Base-by-base conservation (phyloP, 2,888 invertebrate genomes). In the Leucozona laternaria region DNA sequence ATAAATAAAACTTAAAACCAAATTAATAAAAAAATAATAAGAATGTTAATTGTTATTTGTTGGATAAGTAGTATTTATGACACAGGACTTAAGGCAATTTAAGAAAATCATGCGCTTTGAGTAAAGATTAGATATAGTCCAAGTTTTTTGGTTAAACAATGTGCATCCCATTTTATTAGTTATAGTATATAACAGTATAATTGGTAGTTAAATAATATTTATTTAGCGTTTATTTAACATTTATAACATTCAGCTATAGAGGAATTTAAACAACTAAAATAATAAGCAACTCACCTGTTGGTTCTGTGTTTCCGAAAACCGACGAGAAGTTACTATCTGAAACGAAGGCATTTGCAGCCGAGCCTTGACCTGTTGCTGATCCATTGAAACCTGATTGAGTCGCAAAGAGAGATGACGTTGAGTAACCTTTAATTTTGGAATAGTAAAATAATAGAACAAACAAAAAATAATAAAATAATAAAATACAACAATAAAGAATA, bases 291-390 rank as follows among this genome's bases (percentile, higher is more conserved):
- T 94, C 94, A 95, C 95, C 95, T 93, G 94, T 92, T 89, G 94
- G 93, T 92, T 96, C 96, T 91, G 94, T 93, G 93, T 94, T 95
- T 93, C 97, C 97, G 93, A 97, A 97, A 90, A 97, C 97, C 90
- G 97, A 96, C 91, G 96, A 95, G 94, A 97, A 97, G 94, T 95
- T 96, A 93, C 96, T 96, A 93, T 97, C 97, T 91, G 96, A 95
- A 92, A 97, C 96, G 94, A 97, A 97, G 90, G 95, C 93, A 92
- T 93, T 94, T 88, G 92, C 91, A 88, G 90, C 91, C 92, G 93
- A 93, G 2, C 78, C 82, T 83, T 92, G 91, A 83, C 91, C 90
- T 88, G 90, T 89, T 90, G 91, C 89, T 87, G 93, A 89, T 89
- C 92, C 92, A 91, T 92, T 92, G 90, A 93, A 93, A 91, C 93